Conservation (phyloP, 1,140 invertebrate species). For the Heliconius hermathena region DNA sequence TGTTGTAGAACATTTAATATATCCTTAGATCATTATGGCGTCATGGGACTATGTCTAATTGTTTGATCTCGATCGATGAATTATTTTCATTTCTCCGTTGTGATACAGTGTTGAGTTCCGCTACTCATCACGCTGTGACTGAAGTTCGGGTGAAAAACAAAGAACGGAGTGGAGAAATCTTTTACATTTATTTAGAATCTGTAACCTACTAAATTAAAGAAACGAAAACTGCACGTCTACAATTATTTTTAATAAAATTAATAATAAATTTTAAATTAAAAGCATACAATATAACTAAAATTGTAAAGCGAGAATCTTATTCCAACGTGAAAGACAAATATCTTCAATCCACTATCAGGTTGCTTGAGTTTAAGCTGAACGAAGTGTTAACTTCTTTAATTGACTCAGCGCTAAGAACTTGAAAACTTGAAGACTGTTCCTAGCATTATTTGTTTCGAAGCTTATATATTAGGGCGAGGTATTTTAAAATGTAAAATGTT, state of each 20-base stretch:
- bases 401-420: slow-evolving; percentile 14
- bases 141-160: background rate
- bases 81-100: background rate
- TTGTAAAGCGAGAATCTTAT: slow-evolving; percentile 14
- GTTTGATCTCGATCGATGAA: too few relatives aligned
- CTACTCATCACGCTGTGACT: background rate
- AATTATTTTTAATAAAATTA: background rate
- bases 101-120: background rate
- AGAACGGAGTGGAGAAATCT: background rate
- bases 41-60: too few relatives aligned
- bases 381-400: slow-evolving; percentile 15
- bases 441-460: slow-evolving; percentile 13
- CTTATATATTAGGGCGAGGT: slow-evolving; percentile 3
- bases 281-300: slow-evolving; percentile 1
- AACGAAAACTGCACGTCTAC: background rate
- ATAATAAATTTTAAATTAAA: background rate
- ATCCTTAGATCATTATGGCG: too few relatives aligned
- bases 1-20: too few relatives aligned
- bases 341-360: slow-evolving; percentile 12
- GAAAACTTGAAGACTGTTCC: slow-evolving; percentile 3
- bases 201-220: too few relatives aligned
- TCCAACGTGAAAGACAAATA: slow-evolving; percentile 14
- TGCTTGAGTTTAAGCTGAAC: slow-evolving; percentile 14
- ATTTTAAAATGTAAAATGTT: background rate
- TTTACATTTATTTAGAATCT: too few relatives aligned